A percentile compares a stretch with the other conserved stretches of the same genome.
These are phyloP conservation scores for Tortrix viridana DNA, from an alignment of 2,888 invertebrate species.

Conservation along the genomic window DNA sequence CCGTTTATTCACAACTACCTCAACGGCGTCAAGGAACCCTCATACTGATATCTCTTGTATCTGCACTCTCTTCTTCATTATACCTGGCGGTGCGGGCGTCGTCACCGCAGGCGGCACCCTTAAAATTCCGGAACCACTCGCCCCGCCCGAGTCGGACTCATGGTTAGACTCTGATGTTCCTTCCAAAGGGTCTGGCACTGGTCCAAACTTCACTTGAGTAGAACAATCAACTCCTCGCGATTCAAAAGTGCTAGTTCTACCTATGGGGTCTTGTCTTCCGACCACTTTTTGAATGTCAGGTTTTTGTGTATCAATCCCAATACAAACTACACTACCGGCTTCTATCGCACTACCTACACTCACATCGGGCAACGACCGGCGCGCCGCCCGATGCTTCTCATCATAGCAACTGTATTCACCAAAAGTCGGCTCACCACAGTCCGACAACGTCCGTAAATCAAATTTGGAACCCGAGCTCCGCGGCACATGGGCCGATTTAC, in stretches of 20 bases:
- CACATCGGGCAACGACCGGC: constrained; percentile 85
- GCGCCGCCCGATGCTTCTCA: constrained; percentile 84
- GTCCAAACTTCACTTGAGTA: constrained; percentile 80
- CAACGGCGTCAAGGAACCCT: constrained; percentile 77
- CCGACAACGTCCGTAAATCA: constrained; percentile 79
- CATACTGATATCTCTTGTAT: constrained; percentile 97
- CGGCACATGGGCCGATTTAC: constrained; percentile 83
- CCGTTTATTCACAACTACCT: constrained; percentile 76
- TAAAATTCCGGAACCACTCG: constrained; percentile 75
- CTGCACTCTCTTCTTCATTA: constrained; percentile 95
- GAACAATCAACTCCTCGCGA: constrained; percentile 80
- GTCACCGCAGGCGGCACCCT: constrained; percentile 71
- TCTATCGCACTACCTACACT: constrained; percentile 86
- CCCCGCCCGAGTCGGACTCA: constrained; percentile 72
- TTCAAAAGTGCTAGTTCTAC: constrained; percentile 79
- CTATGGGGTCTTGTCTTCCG: constrained; percentile 65
- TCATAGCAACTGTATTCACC: constrained; percentile 88
- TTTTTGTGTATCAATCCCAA: constrained; percentile 77
- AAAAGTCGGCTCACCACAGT: constrained; percentile 81
- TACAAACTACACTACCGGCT: constrained; percentile 80
- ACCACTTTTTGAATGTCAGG: constrained; percentile 81
- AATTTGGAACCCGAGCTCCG: constrained; percentile 74
- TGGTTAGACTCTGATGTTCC: constrained; percentile 71
- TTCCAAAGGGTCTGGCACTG: constrained; percentile 70
- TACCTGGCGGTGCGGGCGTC: constrained; percentile 88